A percentile compares a stretch with the other conserved stretches of the same genome.
Conservation (phyloP, 1,140 invertebrate species). For the Eulimnadia texana region DNA sequence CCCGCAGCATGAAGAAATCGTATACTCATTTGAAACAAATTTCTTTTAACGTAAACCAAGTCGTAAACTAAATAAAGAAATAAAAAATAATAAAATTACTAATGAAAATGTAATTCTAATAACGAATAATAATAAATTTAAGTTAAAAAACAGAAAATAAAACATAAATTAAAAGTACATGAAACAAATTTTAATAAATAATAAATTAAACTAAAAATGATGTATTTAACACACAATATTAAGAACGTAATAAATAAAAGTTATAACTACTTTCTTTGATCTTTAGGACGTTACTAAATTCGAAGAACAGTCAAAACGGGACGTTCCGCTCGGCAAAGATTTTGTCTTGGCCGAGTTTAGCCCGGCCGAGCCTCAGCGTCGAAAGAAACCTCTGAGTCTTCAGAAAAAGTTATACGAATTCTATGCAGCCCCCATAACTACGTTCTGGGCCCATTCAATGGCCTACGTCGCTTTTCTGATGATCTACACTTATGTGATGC, state of each 20-base stretch:
- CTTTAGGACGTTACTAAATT: neutral
- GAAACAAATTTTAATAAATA: too few species aligned
- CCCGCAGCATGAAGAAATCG: conserved; percentile 1
- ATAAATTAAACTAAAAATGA: too few species aligned
- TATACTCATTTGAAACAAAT: neutral
- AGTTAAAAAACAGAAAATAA: too few species aligned
- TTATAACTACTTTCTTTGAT: neutral
- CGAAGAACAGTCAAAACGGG: neutral
- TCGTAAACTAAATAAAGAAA: too few species aligned
- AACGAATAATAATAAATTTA: too few species aligned
- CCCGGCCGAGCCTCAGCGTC: neutral
- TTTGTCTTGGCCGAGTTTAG: neutral
- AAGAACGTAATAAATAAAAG: too few species aligned
- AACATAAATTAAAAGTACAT: too few species aligned
- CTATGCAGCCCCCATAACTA: conserved; percentile 92
- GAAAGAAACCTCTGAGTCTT: conserved; percentile 38
- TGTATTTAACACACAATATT: too few species aligned
- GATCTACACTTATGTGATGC: conserved; percentile 78
- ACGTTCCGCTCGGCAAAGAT: neutral
- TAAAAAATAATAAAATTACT: too few species aligned
- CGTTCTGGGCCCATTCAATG: conserved; percentile 93
- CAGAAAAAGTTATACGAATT: conserved; percentile 91
- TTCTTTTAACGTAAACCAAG: neutral
- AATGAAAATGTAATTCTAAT: too few species aligned
- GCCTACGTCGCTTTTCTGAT: conserved; percentile 84